Conservation (phyloP, 2,888 invertebrate genomes). For the Tenthredo livida region DNA sequence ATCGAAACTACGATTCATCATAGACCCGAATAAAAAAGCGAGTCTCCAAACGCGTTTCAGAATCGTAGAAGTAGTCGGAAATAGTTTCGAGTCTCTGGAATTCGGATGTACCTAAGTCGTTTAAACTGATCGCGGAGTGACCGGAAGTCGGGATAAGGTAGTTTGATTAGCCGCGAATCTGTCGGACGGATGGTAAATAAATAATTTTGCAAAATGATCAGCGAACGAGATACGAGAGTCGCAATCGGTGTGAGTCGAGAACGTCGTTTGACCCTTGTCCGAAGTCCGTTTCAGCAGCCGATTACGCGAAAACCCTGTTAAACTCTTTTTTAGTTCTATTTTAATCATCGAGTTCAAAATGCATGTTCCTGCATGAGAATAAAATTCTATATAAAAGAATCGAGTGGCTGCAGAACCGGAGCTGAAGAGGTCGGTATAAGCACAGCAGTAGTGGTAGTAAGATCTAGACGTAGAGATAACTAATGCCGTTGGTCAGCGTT, state of each 20-base stretch:
- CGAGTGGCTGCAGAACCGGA: background rate
- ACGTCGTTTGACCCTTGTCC: background rate
- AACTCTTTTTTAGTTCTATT: too few species aligned
- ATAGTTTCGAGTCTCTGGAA: background rate
- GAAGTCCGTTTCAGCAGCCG: background rate
- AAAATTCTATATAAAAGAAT: background rate
- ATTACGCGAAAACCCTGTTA: background rate
- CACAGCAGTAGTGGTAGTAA: background rate
- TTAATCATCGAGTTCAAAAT: background rate
- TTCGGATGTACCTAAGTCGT: background rate
- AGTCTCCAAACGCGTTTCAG: background rate
- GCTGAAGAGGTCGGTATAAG: background rate
- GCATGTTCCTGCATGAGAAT: too few species aligned
- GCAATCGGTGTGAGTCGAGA: background rate
- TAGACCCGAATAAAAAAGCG: too few species aligned
- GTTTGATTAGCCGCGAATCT: background rate
- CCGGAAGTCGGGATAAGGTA: background rate
- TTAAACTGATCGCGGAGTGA: background rate
- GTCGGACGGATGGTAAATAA: background rate
- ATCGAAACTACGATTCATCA: too few species aligned
- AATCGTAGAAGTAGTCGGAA: background rate
- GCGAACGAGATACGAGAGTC: background rate
- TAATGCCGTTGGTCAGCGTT: slow-evolving; percentile 65
- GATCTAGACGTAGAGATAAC: slow-evolving; percentile 43
- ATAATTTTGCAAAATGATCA: background rate